Evolutionary conservation across 2,113 vertebrate species (phyloP).

Genomic region (Cygnus buccinator): DNA sequence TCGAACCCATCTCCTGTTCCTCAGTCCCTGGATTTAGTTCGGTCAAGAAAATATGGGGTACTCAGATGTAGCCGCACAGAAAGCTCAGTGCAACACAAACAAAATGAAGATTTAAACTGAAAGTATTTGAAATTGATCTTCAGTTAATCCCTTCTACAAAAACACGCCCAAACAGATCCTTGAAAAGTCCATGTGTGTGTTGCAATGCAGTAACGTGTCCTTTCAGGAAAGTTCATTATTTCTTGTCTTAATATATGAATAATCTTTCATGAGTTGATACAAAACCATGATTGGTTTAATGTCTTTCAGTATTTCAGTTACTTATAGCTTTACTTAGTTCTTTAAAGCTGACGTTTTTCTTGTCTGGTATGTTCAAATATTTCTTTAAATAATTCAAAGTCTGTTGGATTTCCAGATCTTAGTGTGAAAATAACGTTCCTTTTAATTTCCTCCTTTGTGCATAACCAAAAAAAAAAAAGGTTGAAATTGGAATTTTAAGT

Average conservation of each 20-base stretch:
- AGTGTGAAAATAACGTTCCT: neutral
- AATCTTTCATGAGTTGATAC: neutral
- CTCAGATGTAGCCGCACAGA: accelerated
- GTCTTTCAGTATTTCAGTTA: neutral
- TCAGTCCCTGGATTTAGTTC: neutral
- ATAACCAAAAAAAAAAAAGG: accelerated
- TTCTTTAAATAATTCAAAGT: neutral
- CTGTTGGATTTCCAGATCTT: neutral
- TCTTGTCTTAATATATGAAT: neutral
- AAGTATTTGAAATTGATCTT: neutral
- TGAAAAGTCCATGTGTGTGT: neutral
- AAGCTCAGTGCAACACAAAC: neutral
- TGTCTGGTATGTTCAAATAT: neutral
- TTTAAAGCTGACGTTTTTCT: neutral
- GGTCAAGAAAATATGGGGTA: neutral
- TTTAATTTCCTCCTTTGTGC: neutral
- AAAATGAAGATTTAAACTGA: neutral
- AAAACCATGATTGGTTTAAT: neutral
- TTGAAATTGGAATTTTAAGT: neutral
- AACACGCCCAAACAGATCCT: neutral
- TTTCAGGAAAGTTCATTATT: neutral
- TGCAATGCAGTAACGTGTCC: neutral
- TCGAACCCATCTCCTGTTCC: neutral
- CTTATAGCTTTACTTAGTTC: neutral
- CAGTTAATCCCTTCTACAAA: neutral